phyloP scores from a whole-genome alignment of 2,888 invertebrate species.

The Beris chalybata region DNA sequence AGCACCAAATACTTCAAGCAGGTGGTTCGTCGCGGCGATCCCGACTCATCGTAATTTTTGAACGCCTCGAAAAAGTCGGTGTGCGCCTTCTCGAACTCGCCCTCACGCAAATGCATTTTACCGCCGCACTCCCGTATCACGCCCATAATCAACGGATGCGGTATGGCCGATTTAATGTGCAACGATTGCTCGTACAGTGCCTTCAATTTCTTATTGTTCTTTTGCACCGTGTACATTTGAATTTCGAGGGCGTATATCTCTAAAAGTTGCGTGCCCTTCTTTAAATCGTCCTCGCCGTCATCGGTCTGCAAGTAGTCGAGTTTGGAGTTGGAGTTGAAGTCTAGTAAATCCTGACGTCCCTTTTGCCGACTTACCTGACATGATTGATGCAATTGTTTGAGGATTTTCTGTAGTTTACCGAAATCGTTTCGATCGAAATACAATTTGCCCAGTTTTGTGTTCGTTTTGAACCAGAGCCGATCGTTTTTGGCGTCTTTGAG shows the following conservation, averaged over 20 bases:
- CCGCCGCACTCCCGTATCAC: slow-evolving; percentile 99
- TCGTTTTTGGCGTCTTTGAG: slow-evolving; percentile 98
- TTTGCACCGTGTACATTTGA: slow-evolving; percentile 99
- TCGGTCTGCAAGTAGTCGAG: slow-evolving; percentile 69
- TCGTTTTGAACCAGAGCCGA: slow-evolving; percentile 99
- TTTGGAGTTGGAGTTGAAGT: no score
- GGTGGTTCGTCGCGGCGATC: slow-evolving; percentile 93
- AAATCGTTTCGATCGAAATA: slow-evolving; percentile 97
- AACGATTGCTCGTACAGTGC: slow-evolving; percentile 96
- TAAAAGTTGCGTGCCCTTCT: slow-evolving; percentile 95
- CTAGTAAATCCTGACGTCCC: not conserved
- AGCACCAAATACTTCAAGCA: slow-evolving; percentile 97
- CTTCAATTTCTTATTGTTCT: slow-evolving; percentile 97
- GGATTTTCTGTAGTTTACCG: slow-evolving; percentile 90
- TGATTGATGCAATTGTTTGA: slow-evolving; percentile 95
- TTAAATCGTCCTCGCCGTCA: slow-evolving; percentile 96
- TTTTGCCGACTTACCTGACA: slow-evolving; percentile 72
- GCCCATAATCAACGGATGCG: slow-evolving; percentile 99
- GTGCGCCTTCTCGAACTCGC: slow-evolving; percentile 98
- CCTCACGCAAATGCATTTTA: slow-evolving; percentile 98
- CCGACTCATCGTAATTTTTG: slow-evolving; percentile 99
- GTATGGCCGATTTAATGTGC: slow-evolving; percentile 98
- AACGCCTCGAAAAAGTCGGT: slow-evolving; percentile 99
- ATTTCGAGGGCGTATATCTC: slow-evolving; percentile 99
- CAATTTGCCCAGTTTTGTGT: slow-evolving; percentile 96